Evolutionary conservation across 2,888 invertebrate genomes (phyloP), one percentile per base, ranked within the genome.

Genomic region (Strigamia maritima): DNA sequence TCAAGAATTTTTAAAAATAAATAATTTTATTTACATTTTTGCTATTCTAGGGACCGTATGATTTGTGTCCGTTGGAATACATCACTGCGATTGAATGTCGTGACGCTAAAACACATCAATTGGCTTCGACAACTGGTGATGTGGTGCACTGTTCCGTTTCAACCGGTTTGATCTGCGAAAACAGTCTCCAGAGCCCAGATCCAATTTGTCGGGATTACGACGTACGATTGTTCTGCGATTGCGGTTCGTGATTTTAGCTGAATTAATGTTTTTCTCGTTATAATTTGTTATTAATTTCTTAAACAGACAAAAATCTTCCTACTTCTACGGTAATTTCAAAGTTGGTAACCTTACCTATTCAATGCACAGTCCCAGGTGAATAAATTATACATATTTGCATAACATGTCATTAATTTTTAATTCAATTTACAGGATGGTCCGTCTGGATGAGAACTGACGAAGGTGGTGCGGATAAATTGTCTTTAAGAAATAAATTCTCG

Each of bases 51-150:
- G 60, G 77, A 10, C 77, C 60, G 8, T 81, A 81, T 26, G 77
- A 79, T 35, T 60, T 76, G 26, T 94, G 94, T 84, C 86, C 87
- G 7, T 85, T 86, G 38, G 87, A 90, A 0, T 88, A 89, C 83
- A 93, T 94, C 89, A 88, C 87, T 3, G 89, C 90, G 81, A 92
- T 95, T 80, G 90, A 91, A 84, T 95, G 95, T 83, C 89, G 94
- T 44, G 92, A 92, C 0, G 90, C 91, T 0, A 88, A 86, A 0
- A 88, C 88, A 0, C 91, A 92, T 83, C 87, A 89, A 79, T 86
- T 89, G 0, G 88, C 91, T 0, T 92, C 92, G 82, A 89, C 91
- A 79, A 92, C 92, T 12, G 92, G 91, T 0, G 89, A 93, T 79
- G 90, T 92, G 83, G 92, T 92, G 0, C 91, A 91, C 82, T 95